Evolutionary conservation across 2,888 invertebrate species (phyloP).

Genomic region (Opisthograptis luteolata): DNA sequence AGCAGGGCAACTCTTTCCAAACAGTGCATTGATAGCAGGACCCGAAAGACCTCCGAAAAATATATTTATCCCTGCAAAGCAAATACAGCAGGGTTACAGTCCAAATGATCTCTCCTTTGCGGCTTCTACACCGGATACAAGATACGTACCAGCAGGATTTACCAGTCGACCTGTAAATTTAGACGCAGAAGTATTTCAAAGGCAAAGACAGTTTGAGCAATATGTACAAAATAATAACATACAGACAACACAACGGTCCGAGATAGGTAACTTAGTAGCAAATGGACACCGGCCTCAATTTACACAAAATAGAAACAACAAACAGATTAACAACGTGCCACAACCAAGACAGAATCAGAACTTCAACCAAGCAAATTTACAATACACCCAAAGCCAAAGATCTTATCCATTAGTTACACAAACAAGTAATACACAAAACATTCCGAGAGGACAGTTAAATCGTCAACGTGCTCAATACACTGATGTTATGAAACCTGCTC

Average conservation of each 20-base stretch:
- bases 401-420: constrained; percentile 38
- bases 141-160: constrained; percentile 56
- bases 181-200: constrained; percentile 57
- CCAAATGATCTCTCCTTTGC: constrained; percentile 56
- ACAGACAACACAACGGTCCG: constrained; percentile 45
- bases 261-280: constrained; percentile 43
- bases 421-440: constrained; percentile 42
- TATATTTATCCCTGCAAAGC: constrained; percentile 64
- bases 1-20: constrained; percentile 67
- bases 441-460: constrained; percentile 46
- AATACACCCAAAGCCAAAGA: constrained; percentile 47
- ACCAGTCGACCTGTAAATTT: constrained; percentile 47
- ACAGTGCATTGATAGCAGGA: constrained; percentile 58
- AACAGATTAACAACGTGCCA: constrained; percentile 22
- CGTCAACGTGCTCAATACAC: constrained; percentile 51
- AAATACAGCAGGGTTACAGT: constrained; percentile 53
- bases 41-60: constrained; percentile 62
- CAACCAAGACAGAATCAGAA: constrained; percentile 47
- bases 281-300: constrained; percentile 49
- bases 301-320: constrained; percentile 20
- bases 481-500: constrained; percentile 46
- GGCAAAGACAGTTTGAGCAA: constrained; percentile 57
- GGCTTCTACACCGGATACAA: constrained; percentile 68
- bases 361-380: constrained; percentile 39
- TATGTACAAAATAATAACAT: constrained; percentile 47